Evolutionary conservation across 2,797 vertebrate genomes (phyloP), one percentile per base, ranked within the genome.

Genomic region (Bradypus variegatus): DNA sequence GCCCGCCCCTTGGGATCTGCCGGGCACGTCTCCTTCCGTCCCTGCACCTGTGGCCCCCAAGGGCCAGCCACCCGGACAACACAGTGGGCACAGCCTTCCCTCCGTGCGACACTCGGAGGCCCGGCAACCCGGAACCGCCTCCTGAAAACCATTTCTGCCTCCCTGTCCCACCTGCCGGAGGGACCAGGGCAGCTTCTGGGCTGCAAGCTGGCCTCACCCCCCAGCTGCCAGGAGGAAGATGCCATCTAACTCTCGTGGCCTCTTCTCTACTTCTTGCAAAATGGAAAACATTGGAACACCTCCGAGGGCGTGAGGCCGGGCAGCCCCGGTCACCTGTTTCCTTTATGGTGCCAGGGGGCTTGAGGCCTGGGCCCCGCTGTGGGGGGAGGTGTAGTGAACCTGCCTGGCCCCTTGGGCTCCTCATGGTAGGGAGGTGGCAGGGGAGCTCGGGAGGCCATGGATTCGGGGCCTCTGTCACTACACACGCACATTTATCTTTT

Each of bases 361-460:
- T 2, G 31, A 31, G 29, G 27, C 13, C 60, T 9, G 9, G 9
- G 9, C 62, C 62, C 6, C 15, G 31, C 13, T 64, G 62, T 10
- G 1, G 19, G 31, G 64, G 31, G 15, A 13, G 13, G 14, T n/a
- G 31, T 5, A 33, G 31, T n/a, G 64, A 67, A 2, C 31, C 14
- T 4, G 12, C 64, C 64, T 4, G 31, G 6, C 6, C 58, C 25
- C 23, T 18, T 19, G 1, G 16, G 9, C 10, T 16, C 5, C 48
- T 55, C 36, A 16, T 2, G 0, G 5, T 16, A 13, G 25, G 33
- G 1, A n/a, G 50, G 25, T 8, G 33, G 60, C 65, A 0, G 15
- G 3, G 7, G 2, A 21, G 25, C 19, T 41, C 38, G 38, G 15
- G 0, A 45, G 41, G 31, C 76, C 76, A 58, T 16, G 50, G 31